Evolutionary conservation across 2,888 invertebrate species (phyloP).

Genomic region (Thecophora atra): DNA sequence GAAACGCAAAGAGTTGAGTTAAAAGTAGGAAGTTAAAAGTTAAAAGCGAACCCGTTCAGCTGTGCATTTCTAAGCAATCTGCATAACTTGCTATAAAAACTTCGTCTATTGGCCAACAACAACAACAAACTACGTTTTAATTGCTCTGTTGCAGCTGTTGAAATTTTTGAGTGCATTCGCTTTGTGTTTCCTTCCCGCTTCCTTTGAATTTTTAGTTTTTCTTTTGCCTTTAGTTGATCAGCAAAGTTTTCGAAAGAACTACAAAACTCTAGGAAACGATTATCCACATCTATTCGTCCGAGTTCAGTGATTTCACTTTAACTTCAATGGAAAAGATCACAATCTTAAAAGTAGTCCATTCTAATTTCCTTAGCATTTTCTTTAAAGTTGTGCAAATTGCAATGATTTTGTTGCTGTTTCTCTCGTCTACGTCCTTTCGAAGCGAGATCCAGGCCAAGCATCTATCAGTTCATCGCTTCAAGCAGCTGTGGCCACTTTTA

Average conservation of each 20-base stretch:
- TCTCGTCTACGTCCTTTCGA: neutral
- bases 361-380: too few relatives aligned
- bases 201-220: too few relatives aligned
- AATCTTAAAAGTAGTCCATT: too few relatives aligned
- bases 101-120: neutral
- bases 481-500: neutral
- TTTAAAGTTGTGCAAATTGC: too few relatives aligned
- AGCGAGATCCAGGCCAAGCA: neutral
- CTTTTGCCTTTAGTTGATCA: too few relatives aligned
- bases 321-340: too few relatives aligned
- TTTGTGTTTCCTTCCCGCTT: too few relatives aligned
- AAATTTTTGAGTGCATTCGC: neutral
- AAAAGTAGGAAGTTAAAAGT: neutral
- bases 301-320: too few relatives aligned
- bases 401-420: neutral
- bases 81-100: neutral
- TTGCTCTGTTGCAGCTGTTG: slow-evolving; percentile 1
- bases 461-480: neutral
- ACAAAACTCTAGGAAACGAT: too few relatives aligned
- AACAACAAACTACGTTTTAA: neutral
- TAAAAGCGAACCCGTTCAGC: neutral
- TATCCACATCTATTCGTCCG: too few relatives aligned
- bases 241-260: too few relatives aligned
- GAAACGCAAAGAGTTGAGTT: neutral
- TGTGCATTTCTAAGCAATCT: neutral